Percentiles rank a stretch among this genome's conserved stretches.
Evolutionary conservation across 2,797 vertebrate species (phyloP).

Genomic region (Delichon dasypus): DNA sequence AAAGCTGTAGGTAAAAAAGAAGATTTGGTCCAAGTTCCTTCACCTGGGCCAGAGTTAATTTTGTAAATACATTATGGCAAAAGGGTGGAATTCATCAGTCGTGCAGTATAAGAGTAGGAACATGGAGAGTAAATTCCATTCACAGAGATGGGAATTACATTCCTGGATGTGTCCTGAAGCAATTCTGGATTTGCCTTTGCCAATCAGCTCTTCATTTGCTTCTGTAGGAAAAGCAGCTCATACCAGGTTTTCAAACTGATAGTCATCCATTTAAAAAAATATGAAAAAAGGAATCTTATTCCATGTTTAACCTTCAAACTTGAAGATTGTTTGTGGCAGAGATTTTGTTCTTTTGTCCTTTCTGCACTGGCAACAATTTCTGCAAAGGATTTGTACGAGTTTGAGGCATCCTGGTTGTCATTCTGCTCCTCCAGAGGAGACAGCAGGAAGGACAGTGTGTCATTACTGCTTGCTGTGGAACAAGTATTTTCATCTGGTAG

Average conservation of each 20-base stretch:
- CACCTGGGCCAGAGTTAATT: background rate
- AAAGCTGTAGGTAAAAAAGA: background rate
- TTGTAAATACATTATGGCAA: background rate
- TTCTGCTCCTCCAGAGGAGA: background rate
- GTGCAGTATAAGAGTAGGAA: background rate
- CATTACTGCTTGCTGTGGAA: constrained; percentile 17
- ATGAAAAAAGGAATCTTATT: background rate
- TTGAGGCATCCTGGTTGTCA: background rate
- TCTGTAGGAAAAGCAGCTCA: background rate
- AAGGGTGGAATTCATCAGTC: background rate
- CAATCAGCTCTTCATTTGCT: background rate
- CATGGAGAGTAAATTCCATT: background rate
- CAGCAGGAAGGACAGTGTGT: background rate
- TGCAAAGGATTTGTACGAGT: background rate
- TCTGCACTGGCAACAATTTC: background rate
- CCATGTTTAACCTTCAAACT: background rate
- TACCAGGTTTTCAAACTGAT: background rate
- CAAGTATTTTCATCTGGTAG: constrained; percentile 16
- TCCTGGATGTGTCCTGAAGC: background rate
- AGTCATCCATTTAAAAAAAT: background rate
- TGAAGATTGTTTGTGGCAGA: background rate
- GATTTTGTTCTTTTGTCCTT: background rate
- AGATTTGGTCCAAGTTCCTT: background rate
- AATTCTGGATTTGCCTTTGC: background rate
- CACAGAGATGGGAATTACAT: background rate